Evolutionary conservation across 2,888 invertebrate species (phyloP).

Genomic region (Agrochola circellaris): DNA sequence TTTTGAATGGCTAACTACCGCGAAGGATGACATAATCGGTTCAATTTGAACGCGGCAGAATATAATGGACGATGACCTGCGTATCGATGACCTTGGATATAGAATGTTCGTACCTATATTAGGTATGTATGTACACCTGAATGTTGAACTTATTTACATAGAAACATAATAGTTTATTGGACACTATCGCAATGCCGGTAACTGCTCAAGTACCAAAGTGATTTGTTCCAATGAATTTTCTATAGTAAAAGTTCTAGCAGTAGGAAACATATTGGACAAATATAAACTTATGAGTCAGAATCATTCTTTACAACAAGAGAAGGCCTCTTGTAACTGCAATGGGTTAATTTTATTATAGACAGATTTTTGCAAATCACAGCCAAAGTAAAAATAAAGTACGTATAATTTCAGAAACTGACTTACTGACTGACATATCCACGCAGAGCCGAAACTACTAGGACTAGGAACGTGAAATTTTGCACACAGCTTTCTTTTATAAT

Average conservation of each 20-base stretch:
- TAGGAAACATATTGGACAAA: not conserved
- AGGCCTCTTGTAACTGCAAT: too few species aligned
- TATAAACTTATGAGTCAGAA: not conserved
- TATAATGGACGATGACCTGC: slow-evolving; percentile 53
- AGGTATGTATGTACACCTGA: slow-evolving; percentile 20
- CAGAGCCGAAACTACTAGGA: too few species aligned
- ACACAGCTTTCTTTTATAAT: too few species aligned
- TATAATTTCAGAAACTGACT: too few species aligned
- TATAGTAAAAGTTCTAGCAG: not conserved
- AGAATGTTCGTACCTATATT: slow-evolving; percentile 9
- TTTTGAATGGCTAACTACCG: slow-evolving; percentile 26
- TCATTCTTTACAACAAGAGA: too few species aligned
- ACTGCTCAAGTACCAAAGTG: not conserved
- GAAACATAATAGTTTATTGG: slow-evolving; percentile 23
- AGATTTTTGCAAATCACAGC: not conserved
- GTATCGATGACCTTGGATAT: slow-evolving; percentile 46
- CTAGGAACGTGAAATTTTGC: too few species aligned
- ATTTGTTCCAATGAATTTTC: not conserved
- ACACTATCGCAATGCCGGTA: not conserved
- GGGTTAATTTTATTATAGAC: too few species aligned
- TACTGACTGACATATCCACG: too few species aligned
- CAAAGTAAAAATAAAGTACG: too few species aligned
- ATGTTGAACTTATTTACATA: slow-evolving; percentile 17
- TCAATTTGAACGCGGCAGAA: slow-evolving; percentile 29
- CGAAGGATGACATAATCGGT: slow-evolving; percentile 43